Percentiles rank a stretch among this genome's conserved stretches.
These are phyloP conservation scores for Lysandra coridon DNA, from an alignment of 2,888 invertebrate species.

Conservation along the genomic window DNA sequence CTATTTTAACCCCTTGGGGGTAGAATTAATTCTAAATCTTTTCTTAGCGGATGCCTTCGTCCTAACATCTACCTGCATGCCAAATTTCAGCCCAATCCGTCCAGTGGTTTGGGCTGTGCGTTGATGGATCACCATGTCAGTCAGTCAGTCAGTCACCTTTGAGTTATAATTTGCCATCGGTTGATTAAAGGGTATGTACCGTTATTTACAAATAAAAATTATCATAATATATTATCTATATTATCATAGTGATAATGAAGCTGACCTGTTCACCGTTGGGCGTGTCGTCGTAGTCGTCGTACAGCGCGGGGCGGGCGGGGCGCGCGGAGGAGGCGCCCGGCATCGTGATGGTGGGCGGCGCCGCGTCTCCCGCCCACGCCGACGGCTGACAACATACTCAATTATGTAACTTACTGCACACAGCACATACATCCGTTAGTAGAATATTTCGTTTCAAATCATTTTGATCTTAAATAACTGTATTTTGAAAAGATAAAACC, in stretches of 20 bases:
- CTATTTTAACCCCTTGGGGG: too few species aligned
- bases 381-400: neutral
- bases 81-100: too few species aligned
- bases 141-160: too few species aligned
- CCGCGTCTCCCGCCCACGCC: constrained; percentile 41
- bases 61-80: too few species aligned
- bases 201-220: too few species aligned
- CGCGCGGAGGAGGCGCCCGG: constrained; percentile 53
- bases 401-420: neutral
- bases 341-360: constrained; percentile 64
- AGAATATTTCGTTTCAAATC: neutral
- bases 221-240: neutral
- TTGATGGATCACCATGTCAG: too few species aligned
- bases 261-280: constrained; percentile 41
- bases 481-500: too few species aligned
- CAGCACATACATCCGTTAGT: neutral
- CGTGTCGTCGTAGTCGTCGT: constrained; percentile 51
- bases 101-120: too few species aligned
- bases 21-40: too few species aligned
- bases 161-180: too few species aligned
- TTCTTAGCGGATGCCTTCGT: too few species aligned
- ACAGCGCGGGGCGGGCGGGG: constrained; percentile 41
- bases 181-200: too few species aligned
- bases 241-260: neutral
- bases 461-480: neutral